Evolutionary conservation across 2,888 invertebrate species (phyloP).

Genomic region (Aporophyla nigra): DNA sequence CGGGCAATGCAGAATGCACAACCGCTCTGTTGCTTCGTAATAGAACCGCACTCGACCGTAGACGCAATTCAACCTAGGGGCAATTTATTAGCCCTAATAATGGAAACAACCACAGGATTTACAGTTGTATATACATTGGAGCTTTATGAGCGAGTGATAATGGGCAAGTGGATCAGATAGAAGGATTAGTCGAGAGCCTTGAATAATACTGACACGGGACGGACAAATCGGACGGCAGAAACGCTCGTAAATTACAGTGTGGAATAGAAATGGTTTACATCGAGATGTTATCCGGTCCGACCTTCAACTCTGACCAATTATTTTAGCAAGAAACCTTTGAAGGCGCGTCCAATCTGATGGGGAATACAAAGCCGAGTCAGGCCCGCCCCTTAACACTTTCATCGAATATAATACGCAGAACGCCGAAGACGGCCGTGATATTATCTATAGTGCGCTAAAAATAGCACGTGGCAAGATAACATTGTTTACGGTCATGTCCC

Average conservation of each 20-base stretch:
- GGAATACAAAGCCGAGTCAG: conserved; percentile 22
- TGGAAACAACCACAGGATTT: conserved; percentile 52
- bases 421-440: conserved; percentile 52
- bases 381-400: conserved; percentile 51
- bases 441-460: conserved; percentile 61
- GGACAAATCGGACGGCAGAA: conserved; percentile 32
- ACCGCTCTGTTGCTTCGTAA: conserved; percentile 54
- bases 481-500: conserved; percentile 51
- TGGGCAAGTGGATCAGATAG: conserved; percentile 46
- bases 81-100: conserved; percentile 59
- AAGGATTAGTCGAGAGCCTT: conserved; percentile 29
- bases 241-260: conserved; percentile 33
- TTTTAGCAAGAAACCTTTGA: conserved; percentile 56
- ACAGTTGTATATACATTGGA: conserved; percentile 44
- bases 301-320: conserved; percentile 56
- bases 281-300: conserved; percentile 49
- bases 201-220: conserved; percentile 27
- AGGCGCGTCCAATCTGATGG: conserved; percentile 47
- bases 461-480: conserved; percentile 61
- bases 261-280: conserved; percentile 47
- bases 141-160: conserved; percentile 44
- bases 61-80: conserved; percentile 53
- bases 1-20: conserved; percentile 60
- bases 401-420: conserved; percentile 49
- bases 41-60: conserved; percentile 59